Percentiles rank a stretch among this genome's conserved stretches.
phyloP scores from a whole-genome alignment of 2,797 vertebrate genomes.

The Notolabrus celidotus region DNA sequence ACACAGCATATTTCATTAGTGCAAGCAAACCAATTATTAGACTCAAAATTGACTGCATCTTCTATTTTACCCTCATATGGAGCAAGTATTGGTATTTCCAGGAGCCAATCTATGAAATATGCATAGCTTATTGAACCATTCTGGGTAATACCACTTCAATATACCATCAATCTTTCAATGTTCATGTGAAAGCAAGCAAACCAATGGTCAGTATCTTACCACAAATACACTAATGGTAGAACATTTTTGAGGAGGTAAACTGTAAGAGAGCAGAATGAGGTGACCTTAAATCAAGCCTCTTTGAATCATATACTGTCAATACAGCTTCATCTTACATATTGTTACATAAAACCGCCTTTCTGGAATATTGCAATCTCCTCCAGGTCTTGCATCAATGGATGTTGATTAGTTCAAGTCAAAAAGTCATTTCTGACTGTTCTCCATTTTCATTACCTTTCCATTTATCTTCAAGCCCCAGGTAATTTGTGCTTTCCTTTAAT shows the following conservation, averaged over 20 bases:
- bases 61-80: neutral
- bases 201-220: conserved; percentile 1
- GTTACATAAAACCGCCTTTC: conserved; percentile 48
- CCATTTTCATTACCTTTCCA: neutral
- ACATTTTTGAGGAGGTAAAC: neutral
- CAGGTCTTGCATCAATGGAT: conserved; percentile 10
- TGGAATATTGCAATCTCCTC: conserved; percentile 1
- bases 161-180: neutral
- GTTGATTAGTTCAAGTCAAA: conserved; percentile 35
- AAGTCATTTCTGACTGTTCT: conserved; percentile 3
- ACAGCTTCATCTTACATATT: conserved; percentile 5
- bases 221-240: neutral
- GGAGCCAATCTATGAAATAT: conserved; percentile 13
- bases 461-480: neutral
- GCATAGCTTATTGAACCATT: conserved; percentile 36
- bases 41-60: conserved; percentile 12
- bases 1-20: conserved; percentile 4
- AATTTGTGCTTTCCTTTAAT: conserved; percentile 14
- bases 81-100: neutral
- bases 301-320: conserved; percentile 34
- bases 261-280: neutral
- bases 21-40: conserved; percentile 1
- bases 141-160: conserved; percentile 24
- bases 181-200: conserved; percentile 16
- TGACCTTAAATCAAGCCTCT: conserved; percentile 31